Evolutionary conservation across 2,888 invertebrate species (phyloP).

Genomic region (Nymphalis urticae): DNA sequence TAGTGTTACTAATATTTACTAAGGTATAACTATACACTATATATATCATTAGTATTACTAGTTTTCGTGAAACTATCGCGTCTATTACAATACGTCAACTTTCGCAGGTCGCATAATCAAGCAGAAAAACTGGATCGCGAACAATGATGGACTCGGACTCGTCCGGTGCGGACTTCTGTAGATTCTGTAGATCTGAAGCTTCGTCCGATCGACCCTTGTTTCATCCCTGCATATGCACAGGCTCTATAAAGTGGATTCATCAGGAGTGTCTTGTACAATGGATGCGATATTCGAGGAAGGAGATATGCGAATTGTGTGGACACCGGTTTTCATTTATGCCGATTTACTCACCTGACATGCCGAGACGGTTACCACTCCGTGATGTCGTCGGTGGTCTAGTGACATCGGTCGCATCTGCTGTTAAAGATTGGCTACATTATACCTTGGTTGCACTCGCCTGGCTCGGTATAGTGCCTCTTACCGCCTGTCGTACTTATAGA

Average conservation of each 20-base stretch:
- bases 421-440: conserved; percentile 98
- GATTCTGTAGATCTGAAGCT: conserved; percentile 98
- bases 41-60: conserved; percentile 18
- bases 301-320: conserved; percentile 98
- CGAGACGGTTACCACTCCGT: conserved; percentile 94
- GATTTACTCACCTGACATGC: conserved; percentile 99
- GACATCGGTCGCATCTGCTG: conserved; percentile 93
- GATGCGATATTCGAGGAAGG: conserved; percentile 99
- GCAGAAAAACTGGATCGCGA: conserved; percentile 72
- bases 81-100: conserved; percentile 45
- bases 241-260: conserved; percentile 99
- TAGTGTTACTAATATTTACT: conserved; percentile 12
- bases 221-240: conserved; percentile 99
- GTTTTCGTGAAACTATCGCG: conserved; percentile 16
- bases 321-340: conserved; percentile 99
- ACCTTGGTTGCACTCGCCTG: conserved; percentile 98
- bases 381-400: conserved; percentile 96
- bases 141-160: conserved; percentile 75
- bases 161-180: conserved; percentile 93
- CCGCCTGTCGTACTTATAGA: conserved; percentile 97
- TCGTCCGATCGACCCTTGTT: conserved; percentile 95
- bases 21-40: conserved; percentile 16
- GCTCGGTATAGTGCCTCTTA: conserved; percentile 97
- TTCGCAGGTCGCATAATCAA: conserved; percentile 65
- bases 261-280: conserved; percentile 99